Conservation (phyloP, 2,113 vertebrate species). For the Gymnarchus niloticus region DNA sequence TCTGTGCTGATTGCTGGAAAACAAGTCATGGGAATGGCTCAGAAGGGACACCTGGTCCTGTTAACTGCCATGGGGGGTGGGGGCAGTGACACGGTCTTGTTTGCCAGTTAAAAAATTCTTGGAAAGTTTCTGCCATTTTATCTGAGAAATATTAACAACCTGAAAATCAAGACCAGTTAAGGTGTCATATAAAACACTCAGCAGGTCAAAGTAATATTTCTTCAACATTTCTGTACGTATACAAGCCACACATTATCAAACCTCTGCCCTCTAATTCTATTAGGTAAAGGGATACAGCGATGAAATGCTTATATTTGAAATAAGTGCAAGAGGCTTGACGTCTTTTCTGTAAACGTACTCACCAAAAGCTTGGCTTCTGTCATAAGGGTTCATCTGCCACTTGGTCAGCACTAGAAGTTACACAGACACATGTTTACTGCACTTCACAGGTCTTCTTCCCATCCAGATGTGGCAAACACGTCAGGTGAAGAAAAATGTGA, state of each 20-base stretch:
- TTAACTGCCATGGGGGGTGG: neutral
- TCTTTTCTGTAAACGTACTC: slow-evolving; percentile 47
- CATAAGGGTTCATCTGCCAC: slow-evolving; percentile 98
- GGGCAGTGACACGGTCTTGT: too few species aligned
- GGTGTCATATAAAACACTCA: neutral
- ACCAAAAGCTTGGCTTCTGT: slow-evolving; percentile 93
- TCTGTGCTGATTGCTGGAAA: slow-evolving; percentile 85
- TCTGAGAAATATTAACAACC: too few species aligned
- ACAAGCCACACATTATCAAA: neutral
- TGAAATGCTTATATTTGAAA: neutral
- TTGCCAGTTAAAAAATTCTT: too few species aligned
- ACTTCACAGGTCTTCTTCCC: neutral
- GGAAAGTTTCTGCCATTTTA: too few species aligned
- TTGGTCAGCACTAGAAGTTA: slow-evolving; percentile 81
- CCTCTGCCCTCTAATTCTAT: neutral
- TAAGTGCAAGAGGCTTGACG: neutral
- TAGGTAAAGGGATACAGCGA: neutral
- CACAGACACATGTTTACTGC: neutral
- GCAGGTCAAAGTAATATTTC: neutral
- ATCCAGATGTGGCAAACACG: neutral
- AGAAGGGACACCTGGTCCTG: neutral
- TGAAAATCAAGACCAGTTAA: too few species aligned
- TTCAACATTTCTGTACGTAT: neutral
- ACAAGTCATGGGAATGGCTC: neutral
- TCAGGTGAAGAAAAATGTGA: neutral